Evolutionary conservation across 2,888 invertebrate genomes (phyloP).

Genomic region (Drosophila falleni): DNA sequence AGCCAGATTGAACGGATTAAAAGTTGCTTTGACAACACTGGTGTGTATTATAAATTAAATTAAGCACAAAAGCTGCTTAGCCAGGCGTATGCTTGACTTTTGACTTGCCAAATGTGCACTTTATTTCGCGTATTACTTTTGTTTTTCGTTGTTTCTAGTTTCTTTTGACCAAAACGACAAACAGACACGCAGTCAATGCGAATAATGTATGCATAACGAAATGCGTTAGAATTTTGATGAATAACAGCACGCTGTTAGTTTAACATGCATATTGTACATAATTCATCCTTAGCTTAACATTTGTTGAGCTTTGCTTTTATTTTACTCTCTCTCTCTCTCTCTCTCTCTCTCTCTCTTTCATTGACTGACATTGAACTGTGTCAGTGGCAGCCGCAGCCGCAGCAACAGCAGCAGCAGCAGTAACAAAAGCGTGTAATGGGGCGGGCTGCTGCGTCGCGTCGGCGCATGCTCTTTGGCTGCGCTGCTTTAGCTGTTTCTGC

Average conservation of each 20-base stretch:
- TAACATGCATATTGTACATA: conserved; percentile 7
- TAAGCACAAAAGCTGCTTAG: conserved; percentile 64
- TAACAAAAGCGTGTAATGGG: conserved; percentile 61
- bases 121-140: conserved; percentile 35
- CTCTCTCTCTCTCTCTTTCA: conserved; percentile 22
- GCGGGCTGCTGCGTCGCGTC: conserved; percentile 54
- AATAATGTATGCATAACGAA: conserved; percentile 11
- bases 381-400: conserved; percentile 59
- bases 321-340: conserved; percentile 23
- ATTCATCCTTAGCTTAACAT: conserved; percentile 46
- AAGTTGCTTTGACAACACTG: no score
- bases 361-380: conserved; percentile 72
- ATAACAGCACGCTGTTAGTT: conserved; percentile 41
- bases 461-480: conserved; percentile 43
- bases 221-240: conserved; percentile 18
- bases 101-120: conserved; percentile 52
- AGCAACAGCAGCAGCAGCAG: conserved; percentile 27
- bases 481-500: conserved; percentile 35
- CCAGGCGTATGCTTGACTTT: conserved; percentile 56
- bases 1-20: no score
- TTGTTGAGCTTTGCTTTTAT: conserved; percentile 23
- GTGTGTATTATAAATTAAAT: conserved; percentile 51
- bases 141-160: conserved; percentile 8
- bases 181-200: conserved; percentile 6
- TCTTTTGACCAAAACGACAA: not conserved